phyloP scores from a whole-genome alignment of 2,888 invertebrate species.

The Drosophila leonis region DNA sequence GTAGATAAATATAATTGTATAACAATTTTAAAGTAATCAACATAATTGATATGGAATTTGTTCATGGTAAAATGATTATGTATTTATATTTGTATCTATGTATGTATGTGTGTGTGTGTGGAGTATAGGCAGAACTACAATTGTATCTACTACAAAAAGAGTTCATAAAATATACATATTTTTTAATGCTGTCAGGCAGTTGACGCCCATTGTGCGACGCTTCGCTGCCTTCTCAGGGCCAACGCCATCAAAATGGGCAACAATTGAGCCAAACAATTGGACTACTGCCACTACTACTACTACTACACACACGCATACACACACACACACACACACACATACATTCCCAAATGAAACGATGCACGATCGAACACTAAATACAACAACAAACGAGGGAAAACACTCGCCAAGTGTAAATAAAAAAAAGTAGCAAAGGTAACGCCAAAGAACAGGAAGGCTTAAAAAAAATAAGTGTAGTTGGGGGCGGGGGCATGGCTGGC shows the following conservation, averaged over 20 bases:
- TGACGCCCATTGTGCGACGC: constrained; percentile 68
- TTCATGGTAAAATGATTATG: constrained; percentile 32
- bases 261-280: constrained; percentile 75
- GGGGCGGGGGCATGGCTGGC: background rate
- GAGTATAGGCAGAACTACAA: constrained; percentile 19
- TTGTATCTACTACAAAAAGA: constrained; percentile 22
- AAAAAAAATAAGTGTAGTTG: constrained; percentile 21
- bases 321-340: constrained; percentile 6
- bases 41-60: constrained; percentile 33
- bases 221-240: constrained; percentile 57
- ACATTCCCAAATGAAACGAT: constrained; percentile 20
- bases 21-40: constrained; percentile 25
- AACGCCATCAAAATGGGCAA: constrained; percentile 67
- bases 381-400: constrained; percentile 20
- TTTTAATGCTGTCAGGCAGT: constrained; percentile 20
- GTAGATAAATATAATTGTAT: background rate
- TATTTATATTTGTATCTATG: background rate
- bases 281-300: constrained; percentile 39
- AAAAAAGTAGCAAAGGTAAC: constrained; percentile 51
- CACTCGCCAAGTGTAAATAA: constrained; percentile 52
- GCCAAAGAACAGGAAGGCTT: constrained; percentile 70
- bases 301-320: constrained; percentile 13
- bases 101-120: background rate
- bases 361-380: constrained; percentile 48
- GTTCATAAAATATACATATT: background rate